Evolutionary conservation across 2,113 vertebrate genomes (phyloP), one percentile per base, ranked within the genome.

Genomic region (Conger conger): DNA sequence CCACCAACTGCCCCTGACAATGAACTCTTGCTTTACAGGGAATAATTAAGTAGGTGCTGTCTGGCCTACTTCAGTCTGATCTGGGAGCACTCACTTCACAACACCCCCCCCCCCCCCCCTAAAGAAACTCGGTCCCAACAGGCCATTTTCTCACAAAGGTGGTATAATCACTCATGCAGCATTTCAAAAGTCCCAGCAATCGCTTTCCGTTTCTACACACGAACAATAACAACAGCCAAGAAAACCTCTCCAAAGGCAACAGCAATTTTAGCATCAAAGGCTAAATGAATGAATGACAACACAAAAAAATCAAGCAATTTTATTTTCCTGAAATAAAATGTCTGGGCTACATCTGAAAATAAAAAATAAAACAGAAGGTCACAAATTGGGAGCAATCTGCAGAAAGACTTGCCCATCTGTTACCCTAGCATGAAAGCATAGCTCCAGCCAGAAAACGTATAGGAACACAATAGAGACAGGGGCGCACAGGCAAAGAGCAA

Each of bases 351-450:
- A 13, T 33, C n/a, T 33, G 68, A 30, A 73, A 33, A 33, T 4
- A 27, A 73, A 33, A 73, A 73, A n/a, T n/a, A 73, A 73, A 63
- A 63, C 57, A 63, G n/a, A n/a, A 73, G 68, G 68, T 73, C n/a
- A 13, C n/a, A 73, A n/a, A 73, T n/a, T 73, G 68, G n/a, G 68
- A 33, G 68, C 68, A 73, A n/a, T n/a, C 27, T 33, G 27, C 15
- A 33, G 68, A 73, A 1, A n/a, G 68, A 73, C 33, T 73, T 73
- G 11, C 68, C n/a, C 68, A 73, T 73, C n/a, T 73, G n/a, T 73
- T 73, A 33, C 11, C n/a, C 11, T 5, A 73, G 68, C 27, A 33
- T 33, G n/a, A 63, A 63, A 27, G 57, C 57, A 33, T 33, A 11
- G 9, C 68, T 33, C n/a, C n/a, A 7, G n/a, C 68, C 68, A 30